These are phyloP conservation scores for Rissa tridactyla DNA, from an alignment of 2,113 vertebrate genomes.

Conservation along the genomic window DNA sequence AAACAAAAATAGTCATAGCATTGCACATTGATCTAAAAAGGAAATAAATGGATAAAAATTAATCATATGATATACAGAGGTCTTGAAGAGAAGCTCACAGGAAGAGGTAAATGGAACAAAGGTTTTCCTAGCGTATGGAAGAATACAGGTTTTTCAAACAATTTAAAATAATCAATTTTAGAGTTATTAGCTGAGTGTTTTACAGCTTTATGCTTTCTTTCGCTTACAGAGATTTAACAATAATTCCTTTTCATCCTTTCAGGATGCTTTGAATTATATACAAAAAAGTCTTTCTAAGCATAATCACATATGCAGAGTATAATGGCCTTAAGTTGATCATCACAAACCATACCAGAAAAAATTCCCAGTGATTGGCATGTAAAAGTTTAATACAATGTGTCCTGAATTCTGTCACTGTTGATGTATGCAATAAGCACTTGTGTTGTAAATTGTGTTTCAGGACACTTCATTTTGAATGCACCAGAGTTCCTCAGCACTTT, in stretches of 20 bases:
- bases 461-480: conserved; percentile 63
- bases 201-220: conserved; percentile 13
- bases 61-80: not conserved
- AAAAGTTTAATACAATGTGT: not conserved
- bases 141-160: not conserved
- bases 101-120: not conserved
- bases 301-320: not conserved
- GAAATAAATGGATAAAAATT: not conserved
- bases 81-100: not conserved
- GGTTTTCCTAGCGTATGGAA: not conserved
- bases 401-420: not conserved
- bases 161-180: not conserved
- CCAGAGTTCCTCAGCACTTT: conserved; percentile 9
- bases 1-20: not conserved
- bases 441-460: conserved; percentile 58
- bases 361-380: not conserved
- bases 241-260: conserved; percentile 41
- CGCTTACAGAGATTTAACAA: conserved; percentile 15
- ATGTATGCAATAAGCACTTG: not conserved
- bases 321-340: not conserved
- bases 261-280: not conserved
- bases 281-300: not conserved
- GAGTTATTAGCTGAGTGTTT: not conserved
- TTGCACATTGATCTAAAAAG: not conserved
- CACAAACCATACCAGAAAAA: not conserved